Evolutionary conservation across 2,888 invertebrate genomes (phyloP).

Genomic region (Megaustenia siamemsis): DNA sequence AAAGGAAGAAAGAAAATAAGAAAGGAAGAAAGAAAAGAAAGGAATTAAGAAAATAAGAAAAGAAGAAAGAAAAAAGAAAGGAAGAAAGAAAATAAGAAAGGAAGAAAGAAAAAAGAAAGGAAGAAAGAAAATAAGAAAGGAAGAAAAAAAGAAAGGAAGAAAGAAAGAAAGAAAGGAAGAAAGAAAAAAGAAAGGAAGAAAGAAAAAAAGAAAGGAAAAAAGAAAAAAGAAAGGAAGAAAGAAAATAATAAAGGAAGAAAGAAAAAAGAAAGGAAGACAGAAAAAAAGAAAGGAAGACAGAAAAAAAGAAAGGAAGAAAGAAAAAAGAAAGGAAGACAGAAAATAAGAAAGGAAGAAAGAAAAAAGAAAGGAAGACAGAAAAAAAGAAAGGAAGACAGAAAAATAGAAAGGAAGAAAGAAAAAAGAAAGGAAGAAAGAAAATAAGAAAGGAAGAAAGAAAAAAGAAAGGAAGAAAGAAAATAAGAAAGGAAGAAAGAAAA

Average conservation of each 20-base stretch:
- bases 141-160: no score
- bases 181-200: no score
- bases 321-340: no score
- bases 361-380: not conserved
- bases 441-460: not conserved
- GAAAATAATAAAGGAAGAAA: no score
- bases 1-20: no score
- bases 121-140: slow-evolving; percentile 4
- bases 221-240: no score
- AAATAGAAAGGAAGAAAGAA: not conserved
- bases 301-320: no score
- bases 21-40: not conserved
- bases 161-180: no score
- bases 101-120: slow-evolving; percentile 6
- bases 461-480: not conserved
- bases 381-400: not conserved
- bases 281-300: no score
- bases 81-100: not conserved
- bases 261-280: no score
- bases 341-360: no score
- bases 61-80: not conserved
- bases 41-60: not conserved
- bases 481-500: not conserved
- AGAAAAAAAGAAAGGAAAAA: no score
- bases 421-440: not conserved